Percentiles rank a stretch among this genome's conserved stretches.
Conservation (phyloP, 1,140 invertebrate genomes). For the Drosophila tropicalis region DNA sequence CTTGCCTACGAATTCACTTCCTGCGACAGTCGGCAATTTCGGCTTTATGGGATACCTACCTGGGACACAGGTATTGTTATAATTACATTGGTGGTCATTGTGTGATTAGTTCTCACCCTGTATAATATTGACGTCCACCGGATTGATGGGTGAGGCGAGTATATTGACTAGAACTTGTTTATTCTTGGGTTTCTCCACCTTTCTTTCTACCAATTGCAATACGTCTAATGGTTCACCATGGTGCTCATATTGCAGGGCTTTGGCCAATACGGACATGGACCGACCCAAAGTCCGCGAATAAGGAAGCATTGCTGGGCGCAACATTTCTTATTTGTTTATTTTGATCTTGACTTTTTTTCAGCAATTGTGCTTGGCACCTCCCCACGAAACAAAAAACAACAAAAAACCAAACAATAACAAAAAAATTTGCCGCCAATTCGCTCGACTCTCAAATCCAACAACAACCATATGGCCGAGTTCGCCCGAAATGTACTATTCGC, state of each 20-base stretch:
- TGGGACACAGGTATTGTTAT: constrained; percentile 39
- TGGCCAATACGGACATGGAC: constrained; percentile 64
- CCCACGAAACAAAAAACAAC: too few species aligned
- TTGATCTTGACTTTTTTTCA: too few species aligned
- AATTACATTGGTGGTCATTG: not conserved
- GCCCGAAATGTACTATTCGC: too few species aligned
- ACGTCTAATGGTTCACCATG: constrained; percentile 91
- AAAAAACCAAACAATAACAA: too few species aligned
- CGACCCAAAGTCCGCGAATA: constrained; percentile 18
- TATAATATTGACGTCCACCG: constrained; percentile 99
- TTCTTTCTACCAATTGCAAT: constrained; percentile 85
- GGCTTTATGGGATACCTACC: constrained; percentile 95
- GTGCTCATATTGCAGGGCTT: constrained; percentile 86
- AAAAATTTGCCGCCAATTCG: too few species aligned
- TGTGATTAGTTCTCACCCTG: constrained; percentile 87
- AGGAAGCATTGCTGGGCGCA: constrained; percentile 26
- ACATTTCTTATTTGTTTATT: too few species aligned
- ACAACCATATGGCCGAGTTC: too few species aligned
- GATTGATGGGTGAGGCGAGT: constrained; percentile 96
- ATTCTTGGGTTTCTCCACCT: constrained; percentile 84
- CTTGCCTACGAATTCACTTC: constrained; percentile 96
- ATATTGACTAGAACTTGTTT: constrained; percentile 92
- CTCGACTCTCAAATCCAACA: too few species aligned
- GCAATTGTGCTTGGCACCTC: too few species aligned
- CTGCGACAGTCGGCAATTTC: constrained; percentile 91